Base-by-base conservation (phyloP, 2,888 invertebrate species). In the Pollenia labialis region DNA sequence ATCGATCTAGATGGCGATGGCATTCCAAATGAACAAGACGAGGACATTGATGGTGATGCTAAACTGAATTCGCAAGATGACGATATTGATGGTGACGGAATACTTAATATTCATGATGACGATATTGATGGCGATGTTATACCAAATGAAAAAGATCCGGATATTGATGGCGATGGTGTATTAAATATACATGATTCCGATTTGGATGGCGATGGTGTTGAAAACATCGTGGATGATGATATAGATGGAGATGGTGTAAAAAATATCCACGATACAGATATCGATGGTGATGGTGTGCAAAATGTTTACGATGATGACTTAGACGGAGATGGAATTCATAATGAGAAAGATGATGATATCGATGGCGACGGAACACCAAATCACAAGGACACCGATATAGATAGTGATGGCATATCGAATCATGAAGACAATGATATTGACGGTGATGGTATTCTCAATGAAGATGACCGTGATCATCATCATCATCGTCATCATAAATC, bases 351-450 rank as follows among this genome's bases (percentile, higher is more conserved):
- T 94, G 90, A 90, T 69, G 91, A 92, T 56, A 90, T 92, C 9
- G 91, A 95, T 89, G 93, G 94, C 77, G 95, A 94, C 90, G 91
- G 91, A 44, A 90, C 92, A 94, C 94, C 88, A 90, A 94, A 89
- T 89, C 90, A 90, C 10, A 89, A 91, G 71, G 90, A 91, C 54
- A 88, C 90, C 58, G 92, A 92, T 68, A 90, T 92, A 46, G 91
- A 91, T 66, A 90, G 90, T 75, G 91, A 92, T 88, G 92, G 91
- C n/a, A 90, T 91, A 79, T 90, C 89, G 4, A 88, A 88, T 60
- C 87, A 88, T 12, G 84, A 90, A 69, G 88, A 88, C 56, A 72
- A 85, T 75, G 89, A 90, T 83, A 85, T 85, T 52, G 88, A 89
- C 58, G 89, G 89, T 8, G 89, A 92, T 87, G 91, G 90, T 23